phyloP scores from a whole-genome alignment of 2,797 vertebrate genomes.

The Coilia nasus region DNA sequence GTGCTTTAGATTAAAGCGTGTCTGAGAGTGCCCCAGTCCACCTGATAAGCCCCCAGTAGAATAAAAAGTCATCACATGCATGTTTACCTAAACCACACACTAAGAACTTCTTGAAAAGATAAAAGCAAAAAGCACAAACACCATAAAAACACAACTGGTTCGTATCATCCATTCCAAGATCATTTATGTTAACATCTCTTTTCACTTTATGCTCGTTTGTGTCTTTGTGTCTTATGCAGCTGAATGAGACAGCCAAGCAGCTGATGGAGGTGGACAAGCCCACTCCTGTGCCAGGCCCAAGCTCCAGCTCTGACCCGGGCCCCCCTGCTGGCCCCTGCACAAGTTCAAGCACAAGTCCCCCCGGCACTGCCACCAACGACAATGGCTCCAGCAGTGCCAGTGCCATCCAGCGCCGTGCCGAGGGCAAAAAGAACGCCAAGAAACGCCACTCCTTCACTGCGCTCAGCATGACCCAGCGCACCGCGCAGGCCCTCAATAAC shows the following conservation, averaged over 20 bases:
- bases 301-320: conserved; percentile 73
- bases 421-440: conserved; percentile 97
- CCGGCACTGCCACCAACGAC: conserved; percentile 55
- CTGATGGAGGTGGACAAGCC: conserved; percentile 96
- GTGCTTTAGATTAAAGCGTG: neutral
- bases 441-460: conserved; percentile 97
- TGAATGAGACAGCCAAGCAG: conserved; percentile 96
- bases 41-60: neutral
- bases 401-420: conserved; percentile 78
- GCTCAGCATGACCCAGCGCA: conserved; percentile 93
- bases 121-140: neutral
- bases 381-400: conserved; percentile 50
- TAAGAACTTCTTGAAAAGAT: neutral
- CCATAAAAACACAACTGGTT: neutral
- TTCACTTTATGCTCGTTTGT: neutral
- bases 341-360: conserved; percentile 69
- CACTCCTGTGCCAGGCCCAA: conserved; percentile 69
- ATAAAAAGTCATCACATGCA: no score
- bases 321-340: conserved; percentile 69
- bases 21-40: neutral
- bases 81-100: no score
- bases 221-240: conserved; percentile 65
- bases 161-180: neutral
- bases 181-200: neutral
- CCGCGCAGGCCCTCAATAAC: conserved; percentile 88